A percentile compares a stretch with the other conserved stretches of the same genome.
Conservation (phyloP, 37 sponge, comb jelly and placozoan species). For the Chondrilla cf. caribensis region DNA sequence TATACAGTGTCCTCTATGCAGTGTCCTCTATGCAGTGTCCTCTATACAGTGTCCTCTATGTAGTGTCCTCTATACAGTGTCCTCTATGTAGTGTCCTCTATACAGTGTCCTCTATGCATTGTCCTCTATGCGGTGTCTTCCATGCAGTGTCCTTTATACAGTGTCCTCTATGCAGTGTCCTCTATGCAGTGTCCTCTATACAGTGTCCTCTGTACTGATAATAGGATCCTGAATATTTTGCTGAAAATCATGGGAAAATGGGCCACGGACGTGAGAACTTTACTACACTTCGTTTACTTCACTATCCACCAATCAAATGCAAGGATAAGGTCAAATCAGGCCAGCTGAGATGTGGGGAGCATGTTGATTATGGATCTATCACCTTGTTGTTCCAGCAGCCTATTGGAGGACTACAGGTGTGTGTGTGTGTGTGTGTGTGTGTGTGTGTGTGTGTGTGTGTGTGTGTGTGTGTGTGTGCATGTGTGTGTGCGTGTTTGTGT, state of each 20-base stretch:
- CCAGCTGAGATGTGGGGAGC: constrained; percentile 76
- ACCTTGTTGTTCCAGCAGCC: constrained; percentile 71
- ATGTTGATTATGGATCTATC: constrained; percentile 74
- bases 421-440: neutral
- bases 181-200: too few species aligned
- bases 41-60: too few species aligned
- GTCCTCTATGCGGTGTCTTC: too few species aligned
- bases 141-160: too few species aligned
- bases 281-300: constrained; percentile 52
- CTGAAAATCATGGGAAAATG: constrained; percentile 32
- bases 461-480: neutral
- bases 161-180: too few species aligned
- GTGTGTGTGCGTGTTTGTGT: too few species aligned
- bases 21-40: too few species aligned
- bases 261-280: neutral
- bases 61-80: too few species aligned
- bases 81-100: too few species aligned
- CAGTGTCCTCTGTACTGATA: too few species aligned
- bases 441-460: constrained; percentile 1
- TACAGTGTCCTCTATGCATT: too few species aligned
- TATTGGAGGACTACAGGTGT: constrained; percentile 63
- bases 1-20: too few species aligned
- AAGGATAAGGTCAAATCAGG: constrained; percentile 38
- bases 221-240: constrained; percentile 65
- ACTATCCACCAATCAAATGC: constrained; percentile 62